Evolutionary conservation across 2,113 vertebrate genomes (phyloP), one percentile per base, ranked within the genome.

Genomic region (Poeciliopsis retropinna): DNA sequence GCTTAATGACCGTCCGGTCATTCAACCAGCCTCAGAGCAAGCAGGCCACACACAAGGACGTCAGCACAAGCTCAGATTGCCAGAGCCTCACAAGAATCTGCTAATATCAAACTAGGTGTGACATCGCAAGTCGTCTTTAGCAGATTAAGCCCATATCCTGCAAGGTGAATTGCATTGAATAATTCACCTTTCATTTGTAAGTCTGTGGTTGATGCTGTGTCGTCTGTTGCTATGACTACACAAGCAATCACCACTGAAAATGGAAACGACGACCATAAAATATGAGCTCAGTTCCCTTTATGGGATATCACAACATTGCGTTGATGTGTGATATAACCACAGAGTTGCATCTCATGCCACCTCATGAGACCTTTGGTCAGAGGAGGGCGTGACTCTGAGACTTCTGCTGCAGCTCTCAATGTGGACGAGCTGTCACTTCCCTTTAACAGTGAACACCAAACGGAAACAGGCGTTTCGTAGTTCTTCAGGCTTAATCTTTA

Each of bases 71-170:
- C 54, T 19, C 76, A 77, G 71, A 70, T 76, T 69, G 65, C 73
- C 66, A 76, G 30, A 80, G 60, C 70, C 79, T 89, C 81, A 87
- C 70, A 75, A 82, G 79, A 70, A 34, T 70, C 63, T 37, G 60
- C 67, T 79, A 74, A 83, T 73, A 67, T 83, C 71, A 69, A 13
- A 65, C 66, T 51, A 78, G 7, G 60, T 71, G 60, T 44, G 41
- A 32, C 61, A 61, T 57, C 83, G 61, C 30, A 68, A 28, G 30
- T 32, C 63, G 47, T 57, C 22, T n/a, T 57, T n/a, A 57, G 51
- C 25, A 9, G 51, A n/a, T 25, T 57, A 57, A 57, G 10, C 10
- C 51, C 25, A 47, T 5, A 1, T 47, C 44, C 7, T 25, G 7
- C 3, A n/a, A 57, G 8, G 25, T 3, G 0, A 8, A 57, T 22